phyloP scores from a whole-genome alignment of 2,888 invertebrate genomes.

The Saturnia pavonia region DNA sequence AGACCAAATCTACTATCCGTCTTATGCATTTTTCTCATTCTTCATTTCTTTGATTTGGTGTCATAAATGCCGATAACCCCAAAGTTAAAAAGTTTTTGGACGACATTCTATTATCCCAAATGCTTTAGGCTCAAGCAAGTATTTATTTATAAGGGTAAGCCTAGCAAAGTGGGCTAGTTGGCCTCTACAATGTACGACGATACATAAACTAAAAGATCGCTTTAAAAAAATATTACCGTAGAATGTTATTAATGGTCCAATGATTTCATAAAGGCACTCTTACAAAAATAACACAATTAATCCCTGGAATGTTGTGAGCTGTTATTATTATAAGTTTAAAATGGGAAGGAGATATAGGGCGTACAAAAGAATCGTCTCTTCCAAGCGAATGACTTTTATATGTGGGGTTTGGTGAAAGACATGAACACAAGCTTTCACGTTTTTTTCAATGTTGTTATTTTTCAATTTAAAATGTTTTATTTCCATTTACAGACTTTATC shows the following conservation, averaged over 20 bases:
- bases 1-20: background rate
- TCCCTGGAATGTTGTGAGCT: constrained; percentile 35
- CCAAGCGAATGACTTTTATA: constrained; percentile 57
- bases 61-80: background rate
- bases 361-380: constrained; percentile 54
- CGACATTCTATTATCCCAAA: background rate
- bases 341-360: constrained; percentile 56
- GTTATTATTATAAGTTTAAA: constrained; percentile 66
- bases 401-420: constrained; percentile 38
- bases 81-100: background rate
- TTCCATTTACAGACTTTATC: background rate
- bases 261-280: constrained; percentile 49
- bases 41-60: background rate
- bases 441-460: background rate
- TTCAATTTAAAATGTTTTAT: background rate
- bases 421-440: constrained; percentile 22
- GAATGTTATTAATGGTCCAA: constrained; percentile 57
- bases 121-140: background rate
- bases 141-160: constrained; percentile 1
- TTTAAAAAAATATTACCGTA: constrained; percentile 47
- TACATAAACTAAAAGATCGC: constrained; percentile 27
- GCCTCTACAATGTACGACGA: constrained; percentile 22
- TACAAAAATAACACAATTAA: constrained; percentile 73
- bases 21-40: background rate
- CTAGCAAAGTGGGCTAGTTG: background rate